Conservation (phyloP, 2,797 vertebrate genomes). For the Pterois miles region DNA sequence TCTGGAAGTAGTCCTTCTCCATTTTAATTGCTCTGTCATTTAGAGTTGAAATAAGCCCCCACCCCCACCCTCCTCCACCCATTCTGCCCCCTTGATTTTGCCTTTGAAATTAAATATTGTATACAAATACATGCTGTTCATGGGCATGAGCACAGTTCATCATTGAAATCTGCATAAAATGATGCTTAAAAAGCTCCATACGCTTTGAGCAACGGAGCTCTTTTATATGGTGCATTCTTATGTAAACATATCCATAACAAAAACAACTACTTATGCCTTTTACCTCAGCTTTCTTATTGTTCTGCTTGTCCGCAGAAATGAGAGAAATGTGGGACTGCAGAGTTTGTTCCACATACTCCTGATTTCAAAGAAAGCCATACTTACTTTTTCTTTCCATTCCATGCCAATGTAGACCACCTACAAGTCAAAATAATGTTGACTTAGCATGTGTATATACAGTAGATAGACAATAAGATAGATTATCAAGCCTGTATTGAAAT, state of each 20-base stretch:
- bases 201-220: slow-evolving; percentile 73
- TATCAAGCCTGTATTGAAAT: background rate
- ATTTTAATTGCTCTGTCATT: slow-evolving; percentile 89
- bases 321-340: slow-evolving; percentile 72
- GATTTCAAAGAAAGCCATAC: slow-evolving; percentile 70
- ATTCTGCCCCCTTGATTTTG: slow-evolving; percentile 78
- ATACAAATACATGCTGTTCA: slow-evolving; percentile 82
- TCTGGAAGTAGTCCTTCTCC: slow-evolving; percentile 82
- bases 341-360: slow-evolving; percentile 66
- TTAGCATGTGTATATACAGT: slow-evolving; percentile 2
- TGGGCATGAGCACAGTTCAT: slow-evolving; percentile 75
- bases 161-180: slow-evolving; percentile 81
- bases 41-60: slow-evolving; percentile 80
- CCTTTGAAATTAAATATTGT: slow-evolving; percentile 85
- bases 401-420: slow-evolving; percentile 67
- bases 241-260: slow-evolving; percentile 82
- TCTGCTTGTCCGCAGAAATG: slow-evolving; percentile 69
- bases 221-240: slow-evolving; percentile 69
- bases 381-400: slow-evolving; percentile 56
- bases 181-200: slow-evolving; percentile 76
- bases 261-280: slow-evolving; percentile 75
- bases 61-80: slow-evolving; percentile 45
- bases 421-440: slow-evolving; percentile 24
- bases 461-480: background rate
- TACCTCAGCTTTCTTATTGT: slow-evolving; percentile 71